Evolutionary conservation across 2,797 vertebrate species (phyloP).

Genomic region (Pangasius sanitwongsei): DNA sequence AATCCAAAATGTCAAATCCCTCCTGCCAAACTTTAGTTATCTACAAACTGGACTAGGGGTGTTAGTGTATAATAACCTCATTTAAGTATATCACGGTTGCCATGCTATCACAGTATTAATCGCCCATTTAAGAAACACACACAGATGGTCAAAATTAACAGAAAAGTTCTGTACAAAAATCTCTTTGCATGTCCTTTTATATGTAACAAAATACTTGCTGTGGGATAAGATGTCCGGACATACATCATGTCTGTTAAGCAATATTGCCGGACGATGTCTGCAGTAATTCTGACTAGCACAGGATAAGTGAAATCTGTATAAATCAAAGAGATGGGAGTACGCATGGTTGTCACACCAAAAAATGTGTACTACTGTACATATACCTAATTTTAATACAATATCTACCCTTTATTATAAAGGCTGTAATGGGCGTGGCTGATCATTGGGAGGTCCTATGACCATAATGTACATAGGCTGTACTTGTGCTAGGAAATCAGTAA

Average conservation of each 20-base stretch:
- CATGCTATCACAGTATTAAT: background rate
- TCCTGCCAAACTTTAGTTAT: background rate
- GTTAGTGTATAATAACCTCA: background rate
- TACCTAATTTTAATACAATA: background rate
- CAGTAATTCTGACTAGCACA: background rate
- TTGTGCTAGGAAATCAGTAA: background rate
- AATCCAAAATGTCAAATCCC: background rate
- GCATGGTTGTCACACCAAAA: background rate
- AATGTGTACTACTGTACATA: background rate
- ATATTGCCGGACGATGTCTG: background rate
- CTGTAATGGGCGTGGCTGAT: background rate
- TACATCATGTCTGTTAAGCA: background rate
- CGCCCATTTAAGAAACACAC: background rate
- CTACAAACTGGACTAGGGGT: background rate
- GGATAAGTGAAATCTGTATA: background rate
- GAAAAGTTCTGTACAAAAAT: background rate
- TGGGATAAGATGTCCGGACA: background rate
- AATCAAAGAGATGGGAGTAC: background rate
- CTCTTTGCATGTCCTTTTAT: background rate
- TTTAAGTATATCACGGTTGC: background rate
- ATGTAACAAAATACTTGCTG: background rate
- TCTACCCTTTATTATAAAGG: background rate
- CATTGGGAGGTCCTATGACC: background rate
- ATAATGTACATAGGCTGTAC: background rate
- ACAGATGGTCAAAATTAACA: background rate